Evolutionary conservation across 2,113 vertebrate species (phyloP).

Genomic region (Petromus typicus): DNA sequence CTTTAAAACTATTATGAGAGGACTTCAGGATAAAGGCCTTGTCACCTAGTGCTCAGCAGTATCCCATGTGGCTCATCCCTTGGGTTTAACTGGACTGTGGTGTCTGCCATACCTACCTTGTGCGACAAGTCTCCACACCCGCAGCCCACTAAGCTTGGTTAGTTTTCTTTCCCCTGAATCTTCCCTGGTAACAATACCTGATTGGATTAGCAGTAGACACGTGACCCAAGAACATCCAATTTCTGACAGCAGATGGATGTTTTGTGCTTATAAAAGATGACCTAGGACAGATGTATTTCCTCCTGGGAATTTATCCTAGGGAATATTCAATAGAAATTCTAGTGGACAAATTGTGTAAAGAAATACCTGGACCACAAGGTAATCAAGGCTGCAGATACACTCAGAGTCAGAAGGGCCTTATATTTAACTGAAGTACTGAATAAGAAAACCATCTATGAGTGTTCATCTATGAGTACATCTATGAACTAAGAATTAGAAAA

Average conservation of each 20-base stretch:
- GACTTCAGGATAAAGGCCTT: not conserved
- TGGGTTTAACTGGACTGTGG: not conserved
- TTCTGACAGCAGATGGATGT: not conserved
- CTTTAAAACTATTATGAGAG: not conserved
- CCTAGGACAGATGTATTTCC: not conserved
- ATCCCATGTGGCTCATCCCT: not conserved
- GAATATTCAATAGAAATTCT: not conserved
- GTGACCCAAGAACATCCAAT: not conserved
- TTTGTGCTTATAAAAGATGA: not conserved
- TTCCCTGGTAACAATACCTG: not conserved
- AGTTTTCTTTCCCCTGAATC: not conserved
- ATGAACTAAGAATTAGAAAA: constrained; percentile 24
- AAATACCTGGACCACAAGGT: not conserved
- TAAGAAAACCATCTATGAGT: not conserved
- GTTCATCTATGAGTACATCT: no score
- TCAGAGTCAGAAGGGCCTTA: not conserved
- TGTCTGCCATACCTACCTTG: not conserved
- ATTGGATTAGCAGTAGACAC: not conserved
- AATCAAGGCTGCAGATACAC: not conserved
- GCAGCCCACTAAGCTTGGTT: not conserved
- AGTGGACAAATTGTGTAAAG: not conserved
- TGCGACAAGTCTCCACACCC: not conserved
- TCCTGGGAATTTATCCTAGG: not conserved
- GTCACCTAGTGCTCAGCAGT: not conserved
- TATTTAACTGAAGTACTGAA: not conserved